Base-by-base conservation (phyloP, 2,888 invertebrate species). In the Meandrusa payeni region DNA sequence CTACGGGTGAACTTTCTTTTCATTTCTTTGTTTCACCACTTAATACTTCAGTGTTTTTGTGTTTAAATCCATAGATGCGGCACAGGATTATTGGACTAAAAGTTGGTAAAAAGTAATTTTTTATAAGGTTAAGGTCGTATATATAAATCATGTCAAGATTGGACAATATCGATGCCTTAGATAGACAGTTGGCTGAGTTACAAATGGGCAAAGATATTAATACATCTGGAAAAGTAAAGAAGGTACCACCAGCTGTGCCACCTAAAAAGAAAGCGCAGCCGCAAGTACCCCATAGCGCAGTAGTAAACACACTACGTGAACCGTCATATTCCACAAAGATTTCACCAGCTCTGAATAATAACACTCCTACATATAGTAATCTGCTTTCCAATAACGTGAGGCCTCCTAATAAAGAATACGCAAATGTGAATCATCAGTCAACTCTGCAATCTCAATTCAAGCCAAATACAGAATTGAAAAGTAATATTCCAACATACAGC, bases 181-280 rank as follows among this genome's bases (percentile, higher is more conserved):
- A 94, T 59, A 91, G 92, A 59, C 92, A 93, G 81, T 80, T 94
- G 59, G 91, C 92, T 7, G 91, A 91, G 60, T 74, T 94, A 59
- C 91, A 92, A 67, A 79, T 93, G 68, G 80, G 89, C 36, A 91
- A 90, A 53, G 72, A 80, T 47, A 48, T 61, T 32, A 72, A 63
- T 57, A 59, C 61, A 26, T 50, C 71, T n/a, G 65, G 61, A 44
- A 72, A 73, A 68, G 55, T 72, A 11, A 76, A 87, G 68, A 95
- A 93, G 78, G 85, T 93, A 49, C 94, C 93, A 51, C 95, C 95
- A 50, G 93, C 92, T 40, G 94, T 94, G 44, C 95, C 95, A 29
- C 95, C 95, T 5, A 95, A 95, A 72, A 94, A 94, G 52, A 92
- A 91, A 71, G 93, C 79, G 48, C 78, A 79, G 62, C 85, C 89